These are phyloP conservation scores for Petrosia ficiformis DNA, from an alignment of 37 sponge, comb jelly and placozoan species.

Conservation along the genomic window DNA sequence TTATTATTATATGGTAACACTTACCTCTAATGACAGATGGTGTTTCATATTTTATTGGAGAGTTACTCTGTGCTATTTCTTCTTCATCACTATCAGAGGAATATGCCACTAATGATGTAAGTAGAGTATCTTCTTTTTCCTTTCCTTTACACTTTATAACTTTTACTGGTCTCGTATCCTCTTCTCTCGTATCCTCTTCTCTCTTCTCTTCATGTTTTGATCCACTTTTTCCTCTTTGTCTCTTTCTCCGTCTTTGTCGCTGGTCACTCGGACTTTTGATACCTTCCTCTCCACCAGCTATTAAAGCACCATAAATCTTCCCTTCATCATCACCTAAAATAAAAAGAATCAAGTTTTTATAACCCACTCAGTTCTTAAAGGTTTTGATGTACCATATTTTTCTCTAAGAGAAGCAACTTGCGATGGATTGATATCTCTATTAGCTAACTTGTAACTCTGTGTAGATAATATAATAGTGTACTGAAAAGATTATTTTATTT, in stretches of 20 bases:
- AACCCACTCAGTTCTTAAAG: not conserved
- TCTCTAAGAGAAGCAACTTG: not conserved
- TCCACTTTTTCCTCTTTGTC: not conserved
- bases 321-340: not conserved
- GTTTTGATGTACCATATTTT: slow-evolving; percentile 6
- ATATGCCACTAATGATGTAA: not conserved
- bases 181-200: not conserved
- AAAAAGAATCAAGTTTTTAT: not conserved
- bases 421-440: not conserved
- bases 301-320: not conserved
- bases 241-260: not conserved
- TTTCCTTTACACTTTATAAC: not conserved
- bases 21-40: not conserved
- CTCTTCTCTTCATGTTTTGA: not conserved
- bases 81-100: not conserved
- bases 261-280: not conserved
- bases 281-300: not conserved
- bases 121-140: not conserved
- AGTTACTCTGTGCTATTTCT: too few relatives aligned
- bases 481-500: too few relatives aligned
- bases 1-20: not conserved
- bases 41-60: not conserved
- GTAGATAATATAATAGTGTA: too few relatives aligned
- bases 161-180: not conserved
- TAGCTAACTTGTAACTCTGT: slow-evolving; percentile 4